phyloP scores from a whole-genome alignment of 1,140 invertebrate genomes.

The Microplitis demolitor region DNA sequence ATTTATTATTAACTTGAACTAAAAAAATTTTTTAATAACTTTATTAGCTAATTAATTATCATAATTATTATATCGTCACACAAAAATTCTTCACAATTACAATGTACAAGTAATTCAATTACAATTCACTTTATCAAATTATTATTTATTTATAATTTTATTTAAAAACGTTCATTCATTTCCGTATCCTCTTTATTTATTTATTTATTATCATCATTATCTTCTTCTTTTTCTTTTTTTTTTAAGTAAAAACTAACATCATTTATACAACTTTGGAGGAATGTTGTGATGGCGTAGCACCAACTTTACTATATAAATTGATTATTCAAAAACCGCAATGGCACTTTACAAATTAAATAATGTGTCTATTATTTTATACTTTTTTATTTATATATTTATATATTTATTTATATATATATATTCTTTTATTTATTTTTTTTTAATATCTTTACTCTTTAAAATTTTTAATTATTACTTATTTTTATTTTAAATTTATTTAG shows the following conservation, averaged over 20 bases:
- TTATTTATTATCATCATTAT: too few species aligned
- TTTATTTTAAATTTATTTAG: too few species aligned
- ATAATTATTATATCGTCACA: too few species aligned
- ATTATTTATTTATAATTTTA: too few species aligned
- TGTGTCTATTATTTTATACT: constrained; percentile 47
- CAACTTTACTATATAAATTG: constrained; percentile 58
- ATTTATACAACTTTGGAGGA: constrained; percentile 62
- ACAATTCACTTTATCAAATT: too few species aligned
- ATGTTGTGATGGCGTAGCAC: constrained; percentile 63
- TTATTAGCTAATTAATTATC: too few species aligned
- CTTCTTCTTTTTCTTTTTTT: constrained; percentile 20
- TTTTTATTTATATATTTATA: constrained; percentile 42
- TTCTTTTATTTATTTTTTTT: constrained; percentile 17
- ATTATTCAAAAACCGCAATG: constrained; percentile 59
- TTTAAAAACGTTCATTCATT: neutral
- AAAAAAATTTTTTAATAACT: too few species aligned
- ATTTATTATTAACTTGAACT: too few species aligned
- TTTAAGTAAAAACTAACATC: constrained; percentile 58
- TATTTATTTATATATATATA: constrained; percentile 41
- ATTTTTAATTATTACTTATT: constrained; percentile 22
- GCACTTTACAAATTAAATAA: constrained; percentile 63
- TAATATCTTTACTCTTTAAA: constrained; percentile 49
- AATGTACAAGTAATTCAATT: too few species aligned
- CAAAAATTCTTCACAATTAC: too few species aligned
- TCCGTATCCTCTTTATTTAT: neutral